A percentile compares a stretch with the other conserved stretches of the same genome.
phyloP scores from a whole-genome alignment of 2,797 vertebrate species.

The Spinus pinus region DNA sequence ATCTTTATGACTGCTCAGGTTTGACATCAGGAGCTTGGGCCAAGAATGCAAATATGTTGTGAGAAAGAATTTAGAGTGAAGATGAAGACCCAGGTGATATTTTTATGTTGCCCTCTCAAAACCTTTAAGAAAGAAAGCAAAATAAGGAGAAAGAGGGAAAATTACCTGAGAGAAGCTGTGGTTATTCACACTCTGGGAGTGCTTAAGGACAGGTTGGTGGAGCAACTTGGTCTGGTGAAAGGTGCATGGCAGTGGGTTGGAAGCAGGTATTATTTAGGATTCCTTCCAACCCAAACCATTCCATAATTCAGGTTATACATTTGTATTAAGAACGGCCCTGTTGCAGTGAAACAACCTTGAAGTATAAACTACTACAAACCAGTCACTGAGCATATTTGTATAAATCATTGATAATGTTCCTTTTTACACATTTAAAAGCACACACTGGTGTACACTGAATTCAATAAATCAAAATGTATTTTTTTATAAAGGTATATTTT shows the following conservation, averaged over 20 bases:
- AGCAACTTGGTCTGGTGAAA: neutral
- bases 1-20: neutral
- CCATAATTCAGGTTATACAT: neutral
- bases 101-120: neutral
- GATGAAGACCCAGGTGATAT: neutral
- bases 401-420: neutral
- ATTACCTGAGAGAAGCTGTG: neutral
- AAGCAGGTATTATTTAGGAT: neutral
- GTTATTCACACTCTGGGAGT: neutral
- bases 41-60: neutral
- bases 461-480: neutral
- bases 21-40: neutral
- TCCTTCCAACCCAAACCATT: neutral
- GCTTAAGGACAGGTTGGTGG: neutral
- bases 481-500: neutral
- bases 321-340: neutral
- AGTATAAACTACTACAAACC: neutral
- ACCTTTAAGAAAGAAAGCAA: neutral
- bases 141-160: neutral
- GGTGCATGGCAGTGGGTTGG: fast-evolving
- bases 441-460: neutral
- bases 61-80: neutral
- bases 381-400: neutral
- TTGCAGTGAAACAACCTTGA: neutral
- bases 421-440: neutral